Conservation (phyloP, 1,140 invertebrate species). For the Muscidifurax raptorellus region DNA sequence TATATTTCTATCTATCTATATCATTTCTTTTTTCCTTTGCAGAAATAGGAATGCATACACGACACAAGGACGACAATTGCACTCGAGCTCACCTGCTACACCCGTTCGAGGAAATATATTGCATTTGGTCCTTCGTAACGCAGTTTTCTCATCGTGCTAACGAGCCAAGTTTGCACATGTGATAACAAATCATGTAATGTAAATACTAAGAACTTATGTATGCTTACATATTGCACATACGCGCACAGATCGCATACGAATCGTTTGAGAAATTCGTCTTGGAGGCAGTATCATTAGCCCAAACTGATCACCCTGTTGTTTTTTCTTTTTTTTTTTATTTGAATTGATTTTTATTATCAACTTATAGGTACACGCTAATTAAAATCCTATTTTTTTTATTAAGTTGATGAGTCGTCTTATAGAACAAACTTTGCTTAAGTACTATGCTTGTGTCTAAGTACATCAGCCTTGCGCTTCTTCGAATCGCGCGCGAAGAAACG, state of each 20-base stretch:
- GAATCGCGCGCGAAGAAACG: conserved; percentile 24
- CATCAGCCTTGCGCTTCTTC: conserved; percentile 34
- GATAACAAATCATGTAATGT: conserved; percentile 6
- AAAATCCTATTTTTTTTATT: conserved; percentile 28
- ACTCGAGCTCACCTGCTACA: conserved; percentile 23
- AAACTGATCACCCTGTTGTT: conserved; percentile 61
- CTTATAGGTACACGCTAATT: conserved; percentile 37
- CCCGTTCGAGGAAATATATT: conserved; percentile 38
- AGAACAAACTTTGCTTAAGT: conserved; percentile 36
- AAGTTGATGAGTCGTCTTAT: conserved; percentile 41
- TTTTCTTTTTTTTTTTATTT: conserved; percentile 10
- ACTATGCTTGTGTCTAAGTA: conserved; percentile 40
- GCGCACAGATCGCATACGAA: conserved; percentile 19
- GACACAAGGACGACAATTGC: conserved; percentile 44
- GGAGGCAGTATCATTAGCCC: conserved; percentile 60
- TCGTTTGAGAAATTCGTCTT: conserved; percentile 48
- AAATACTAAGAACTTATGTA: conserved; percentile 41
- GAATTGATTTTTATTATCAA: conserved; percentile 4
- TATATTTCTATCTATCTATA: conserved; percentile 2
- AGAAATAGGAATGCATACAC: conserved; percentile 31
- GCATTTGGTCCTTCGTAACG: conserved; percentile 47
- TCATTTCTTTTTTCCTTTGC: conserved; percentile 24
- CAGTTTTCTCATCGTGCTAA: conserved; percentile 9
- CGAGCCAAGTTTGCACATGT: conserved; percentile 20
- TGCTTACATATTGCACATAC: conserved; percentile 46